A percentile compares a stretch with the other conserved stretches of the same genome.
These are phyloP conservation scores for Oryzias celebensis DNA, from an alignment of 2,113 vertebrate species.

Conservation along the genomic window DNA sequence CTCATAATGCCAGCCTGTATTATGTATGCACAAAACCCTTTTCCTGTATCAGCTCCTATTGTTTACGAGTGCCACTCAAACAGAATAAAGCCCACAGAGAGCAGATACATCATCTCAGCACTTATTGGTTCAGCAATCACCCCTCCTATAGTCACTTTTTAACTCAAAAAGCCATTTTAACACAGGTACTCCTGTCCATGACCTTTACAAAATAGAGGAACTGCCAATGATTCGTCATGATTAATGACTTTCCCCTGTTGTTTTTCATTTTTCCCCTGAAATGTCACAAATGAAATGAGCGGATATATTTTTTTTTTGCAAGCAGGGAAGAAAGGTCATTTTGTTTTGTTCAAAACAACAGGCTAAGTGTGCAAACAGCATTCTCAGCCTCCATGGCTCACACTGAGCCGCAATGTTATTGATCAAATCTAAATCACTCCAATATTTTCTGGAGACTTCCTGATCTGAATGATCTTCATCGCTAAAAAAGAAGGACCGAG, in stretches of 20 bases:
- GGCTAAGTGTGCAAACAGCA: too few species aligned
- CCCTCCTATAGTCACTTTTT: background rate
- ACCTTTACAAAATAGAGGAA: slow-evolving; percentile 12
- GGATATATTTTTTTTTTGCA: background rate
- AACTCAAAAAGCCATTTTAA: background rate
- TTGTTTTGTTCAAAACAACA: background rate
- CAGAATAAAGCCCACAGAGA: slow-evolving; percentile 47
- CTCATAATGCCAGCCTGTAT: background rate
- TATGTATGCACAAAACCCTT: background rate
- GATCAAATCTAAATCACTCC: too few species aligned
- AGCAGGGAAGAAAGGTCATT: background rate
- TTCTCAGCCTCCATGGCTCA: too few species aligned
- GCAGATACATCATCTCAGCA: slow-evolving; percentile 21
- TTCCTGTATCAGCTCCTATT: slow-evolving; percentile 26
- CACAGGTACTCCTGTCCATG: slow-evolving; percentile 8
- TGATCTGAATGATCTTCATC: too few species aligned
- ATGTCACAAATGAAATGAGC: background rate
- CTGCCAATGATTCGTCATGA: slow-evolving; percentile 28
- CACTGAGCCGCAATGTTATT: too few species aligned
- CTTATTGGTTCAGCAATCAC: slow-evolving; percentile 39
- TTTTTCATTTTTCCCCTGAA: background rate
- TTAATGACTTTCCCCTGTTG: slow-evolving; percentile 23
- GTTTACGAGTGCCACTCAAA: slow-evolving; percentile 19
- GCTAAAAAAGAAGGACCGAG: too few species aligned
- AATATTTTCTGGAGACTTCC: too few species aligned